A percentile compares a stretch with the other conserved stretches of the same genome.
phyloP scores from a whole-genome alignment of 2,888 invertebrate species.

The Autographa pulchrina region DNA sequence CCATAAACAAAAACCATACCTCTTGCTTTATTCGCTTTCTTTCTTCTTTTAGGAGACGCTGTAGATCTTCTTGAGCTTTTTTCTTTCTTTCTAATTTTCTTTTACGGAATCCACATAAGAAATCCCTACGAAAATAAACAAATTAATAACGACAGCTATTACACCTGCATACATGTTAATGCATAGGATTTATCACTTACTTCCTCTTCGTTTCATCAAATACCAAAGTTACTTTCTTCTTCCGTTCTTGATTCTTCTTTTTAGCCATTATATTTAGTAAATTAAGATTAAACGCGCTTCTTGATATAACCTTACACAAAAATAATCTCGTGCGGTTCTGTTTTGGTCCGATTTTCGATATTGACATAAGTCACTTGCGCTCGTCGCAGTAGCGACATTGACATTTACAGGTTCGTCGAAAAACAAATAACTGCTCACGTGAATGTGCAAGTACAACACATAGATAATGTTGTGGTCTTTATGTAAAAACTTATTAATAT shows the following conservation, averaged over 20 bases:
- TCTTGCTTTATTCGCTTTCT: conserved; percentile 93
- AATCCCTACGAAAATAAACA: conserved; percentile 89
- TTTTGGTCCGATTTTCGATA: background rate
- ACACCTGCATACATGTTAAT: too few relatives aligned
- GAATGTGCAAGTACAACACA: too few relatives aligned
- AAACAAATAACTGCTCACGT: background rate
- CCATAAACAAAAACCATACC: conserved; percentile 75
- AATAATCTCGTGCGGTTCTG: background rate
- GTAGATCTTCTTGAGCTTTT: conserved; percentile 93
- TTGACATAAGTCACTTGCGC: background rate
- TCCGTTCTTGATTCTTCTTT: conserved; percentile 76
- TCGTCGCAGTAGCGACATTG: background rate
- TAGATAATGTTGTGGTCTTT: too few relatives aligned
- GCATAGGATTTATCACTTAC: conserved; percentile 61
- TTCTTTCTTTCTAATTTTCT: conserved; percentile 93
- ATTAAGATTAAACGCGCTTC: conserved; percentile 11
- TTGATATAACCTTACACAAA: conserved; percentile 26
- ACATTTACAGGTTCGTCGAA: background rate
- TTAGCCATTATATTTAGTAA: conserved; percentile 73
- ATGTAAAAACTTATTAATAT: too few relatives aligned
- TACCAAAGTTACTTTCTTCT: conserved; percentile 80
- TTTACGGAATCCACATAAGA: conserved; percentile 94
- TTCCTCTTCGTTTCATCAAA: conserved; percentile 85
- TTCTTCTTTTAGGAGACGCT: conserved; percentile 93
- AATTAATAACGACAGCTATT: background rate